Percentiles rank a stretch among this genome's conserved stretches.
Evolutionary conservation across 2,797 vertebrate species (phyloP).

Genomic region (Argyrosomus regius): DNA sequence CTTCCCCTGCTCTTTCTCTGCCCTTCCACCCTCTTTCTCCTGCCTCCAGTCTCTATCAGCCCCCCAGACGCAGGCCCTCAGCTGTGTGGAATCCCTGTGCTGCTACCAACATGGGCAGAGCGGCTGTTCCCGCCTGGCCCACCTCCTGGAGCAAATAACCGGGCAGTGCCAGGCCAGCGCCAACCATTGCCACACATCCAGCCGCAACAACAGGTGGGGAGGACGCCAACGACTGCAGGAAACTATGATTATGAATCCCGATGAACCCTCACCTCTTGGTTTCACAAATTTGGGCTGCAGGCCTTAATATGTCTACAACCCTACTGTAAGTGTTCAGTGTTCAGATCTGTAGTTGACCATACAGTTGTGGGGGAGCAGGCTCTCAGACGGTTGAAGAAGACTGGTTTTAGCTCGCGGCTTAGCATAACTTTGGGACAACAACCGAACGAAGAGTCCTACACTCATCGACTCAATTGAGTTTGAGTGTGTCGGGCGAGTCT

Average conservation of each 20-base stretch:
- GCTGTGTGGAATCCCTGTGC: constrained; percentile 98
- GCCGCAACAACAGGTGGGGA: constrained; percentile 90
- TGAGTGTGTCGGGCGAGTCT: constrained; percentile 15
- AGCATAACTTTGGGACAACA: constrained; percentile 15
- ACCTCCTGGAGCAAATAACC: constrained; percentile 93
- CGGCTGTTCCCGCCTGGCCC: constrained; percentile 91
- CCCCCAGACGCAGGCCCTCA: constrained; percentile 87
- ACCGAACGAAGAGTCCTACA: constrained; percentile 13
- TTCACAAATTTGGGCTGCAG: constrained; percentile 46
- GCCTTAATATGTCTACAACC: constrained; percentile 29
- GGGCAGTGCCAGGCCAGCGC: constrained; percentile 87
- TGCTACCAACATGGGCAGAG: constrained; percentile 95
- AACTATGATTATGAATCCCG: constrained; percentile 48
- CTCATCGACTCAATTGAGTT: constrained; percentile 25
- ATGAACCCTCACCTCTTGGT: constrained; percentile 74
- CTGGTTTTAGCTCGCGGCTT: constrained; percentile 27
- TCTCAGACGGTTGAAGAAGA: constrained; percentile 5
- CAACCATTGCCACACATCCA: constrained; percentile 88
- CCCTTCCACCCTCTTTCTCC: not conserved
- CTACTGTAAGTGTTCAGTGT: constrained; percentile 26
- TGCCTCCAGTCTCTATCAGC: constrained; percentile 88
- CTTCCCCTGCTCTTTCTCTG: constrained; percentile 3
- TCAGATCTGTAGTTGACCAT: constrained; percentile 21
- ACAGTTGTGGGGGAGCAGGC: constrained; percentile 10
- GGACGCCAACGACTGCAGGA: constrained; percentile 24